phyloP scores from a whole-genome alignment of 2,797 vertebrate genomes.

The Ctenopoma multispine region DNA sequence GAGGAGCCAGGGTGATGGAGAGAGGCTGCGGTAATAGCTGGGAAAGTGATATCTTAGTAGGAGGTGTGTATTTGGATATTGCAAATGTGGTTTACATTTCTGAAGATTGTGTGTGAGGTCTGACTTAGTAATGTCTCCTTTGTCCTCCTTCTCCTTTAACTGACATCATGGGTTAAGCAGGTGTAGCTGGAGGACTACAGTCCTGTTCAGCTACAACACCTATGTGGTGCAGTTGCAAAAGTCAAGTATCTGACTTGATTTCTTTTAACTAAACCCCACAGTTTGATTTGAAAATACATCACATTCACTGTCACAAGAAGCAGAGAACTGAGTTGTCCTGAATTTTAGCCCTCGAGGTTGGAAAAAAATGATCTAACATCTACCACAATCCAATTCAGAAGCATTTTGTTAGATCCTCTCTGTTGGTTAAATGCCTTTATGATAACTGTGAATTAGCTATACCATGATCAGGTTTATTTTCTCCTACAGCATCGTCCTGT shows the following conservation, averaged over 20 bases:
- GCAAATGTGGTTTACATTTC: not conserved
- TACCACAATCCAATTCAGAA: slow-evolving; percentile 19
- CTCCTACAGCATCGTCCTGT: not conserved
- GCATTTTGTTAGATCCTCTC: not conserved
- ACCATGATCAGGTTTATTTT: slow-evolving; percentile 6
- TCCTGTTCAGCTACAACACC: not conserved
- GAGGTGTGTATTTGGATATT: not conserved
- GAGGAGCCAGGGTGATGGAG: not conserved
- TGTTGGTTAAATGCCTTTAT: no score
- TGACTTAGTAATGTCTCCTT: not conserved
- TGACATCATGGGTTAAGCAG: not conserved
- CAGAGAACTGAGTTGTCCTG: no score
- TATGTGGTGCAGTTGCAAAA: not conserved
- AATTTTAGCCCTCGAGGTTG: not conserved
- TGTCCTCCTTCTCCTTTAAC: not conserved
- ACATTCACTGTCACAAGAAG: no score
- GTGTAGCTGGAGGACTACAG: not conserved
- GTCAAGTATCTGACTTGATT: not conserved
- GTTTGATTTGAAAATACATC: not conserved
- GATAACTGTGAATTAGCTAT: not conserved
- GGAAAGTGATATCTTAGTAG: no score
- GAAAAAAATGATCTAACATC: not conserved
- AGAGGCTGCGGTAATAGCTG: not conserved
- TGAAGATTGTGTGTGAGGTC: not conserved
- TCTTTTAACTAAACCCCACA: not conserved